These are phyloP conservation scores for Sebastes oblongus DNA, from an alignment of 2,797 vertebrate genomes.

Conservation along the genomic window DNA sequence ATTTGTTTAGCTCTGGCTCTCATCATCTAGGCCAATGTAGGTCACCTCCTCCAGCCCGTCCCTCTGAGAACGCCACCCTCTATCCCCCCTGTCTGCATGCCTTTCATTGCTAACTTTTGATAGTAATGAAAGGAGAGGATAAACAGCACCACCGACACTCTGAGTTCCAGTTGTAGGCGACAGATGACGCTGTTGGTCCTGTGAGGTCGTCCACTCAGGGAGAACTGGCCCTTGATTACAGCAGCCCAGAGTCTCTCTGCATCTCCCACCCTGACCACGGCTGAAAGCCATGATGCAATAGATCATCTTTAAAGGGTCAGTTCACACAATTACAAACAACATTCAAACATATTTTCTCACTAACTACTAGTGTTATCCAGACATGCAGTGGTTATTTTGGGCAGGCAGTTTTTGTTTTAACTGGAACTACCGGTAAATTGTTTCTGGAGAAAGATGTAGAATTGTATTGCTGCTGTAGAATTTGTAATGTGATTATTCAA, in stretches of 20 bases:
- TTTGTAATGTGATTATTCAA: not conserved
- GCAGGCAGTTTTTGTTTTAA: not conserved
- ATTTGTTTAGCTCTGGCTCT: conserved; percentile 64
- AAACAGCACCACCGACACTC: conserved; percentile 38
- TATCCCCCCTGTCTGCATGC: conserved; percentile 60
- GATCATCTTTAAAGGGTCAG: not conserved
- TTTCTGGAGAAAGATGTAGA: not conserved
- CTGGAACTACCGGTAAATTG: not conserved
- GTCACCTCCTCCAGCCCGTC: conserved; percentile 68
- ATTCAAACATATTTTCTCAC: conserved; percentile 1
- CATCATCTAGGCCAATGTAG: conserved; percentile 66
- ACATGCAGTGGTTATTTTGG: not conserved
- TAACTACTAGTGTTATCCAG: not conserved
- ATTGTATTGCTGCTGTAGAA: not conserved
- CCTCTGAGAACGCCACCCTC: conserved; percentile 50
- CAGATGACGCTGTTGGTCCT: conserved; percentile 59
- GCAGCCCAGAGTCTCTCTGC: conserved; percentile 2
- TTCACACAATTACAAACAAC: not conserved
- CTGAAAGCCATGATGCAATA: conserved; percentile 1
- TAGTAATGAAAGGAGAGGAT: conserved; percentile 58
- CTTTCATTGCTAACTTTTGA: conserved; percentile 73
- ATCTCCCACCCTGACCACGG: conserved; percentile 7
- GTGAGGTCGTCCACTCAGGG: conserved; percentile 24
- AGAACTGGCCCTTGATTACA: conserved; percentile 31
- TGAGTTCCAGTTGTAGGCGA: conserved; percentile 17